A percentile compares a stretch with the other conserved stretches of the same genome.
phyloP scores from a whole-genome alignment of 2,797 vertebrate genomes.

The Aplochiton taeniatus region DNA sequence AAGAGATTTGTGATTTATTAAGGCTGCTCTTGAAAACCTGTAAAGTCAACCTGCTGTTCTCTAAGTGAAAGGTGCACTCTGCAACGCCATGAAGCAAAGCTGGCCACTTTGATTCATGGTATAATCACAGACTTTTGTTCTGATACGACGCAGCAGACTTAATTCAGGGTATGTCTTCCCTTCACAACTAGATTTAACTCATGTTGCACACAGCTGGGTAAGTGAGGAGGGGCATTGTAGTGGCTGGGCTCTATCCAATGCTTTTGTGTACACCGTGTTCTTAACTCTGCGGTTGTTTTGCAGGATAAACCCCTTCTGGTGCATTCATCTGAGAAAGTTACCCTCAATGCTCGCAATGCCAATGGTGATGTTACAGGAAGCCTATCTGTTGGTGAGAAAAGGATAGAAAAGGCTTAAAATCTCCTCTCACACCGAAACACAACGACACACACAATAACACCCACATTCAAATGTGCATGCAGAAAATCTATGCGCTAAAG shows the following conservation, averaged over 20 bases:
- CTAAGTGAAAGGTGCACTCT: too few species aligned
- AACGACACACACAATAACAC: not conserved
- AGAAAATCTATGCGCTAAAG: too few species aligned
- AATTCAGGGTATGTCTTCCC: too few species aligned
- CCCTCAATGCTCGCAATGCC: conserved; percentile 85
- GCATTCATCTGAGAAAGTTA: conserved; percentile 88
- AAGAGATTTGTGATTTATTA: conserved; percentile 35
- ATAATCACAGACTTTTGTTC: too few species aligned
- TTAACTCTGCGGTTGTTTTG: conserved; percentile 1
- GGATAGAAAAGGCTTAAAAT: not conserved
- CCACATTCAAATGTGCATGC: not conserved
- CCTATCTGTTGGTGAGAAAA: conserved; percentile 87
- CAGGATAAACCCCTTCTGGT: conserved; percentile 88
- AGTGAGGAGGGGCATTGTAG: too few species aligned
- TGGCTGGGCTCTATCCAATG: not conserved
- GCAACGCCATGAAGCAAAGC: too few species aligned
- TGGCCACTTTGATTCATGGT: too few species aligned
- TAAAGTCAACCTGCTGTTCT: not conserved
- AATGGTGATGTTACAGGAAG: conserved; percentile 88
- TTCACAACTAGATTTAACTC: too few species aligned
- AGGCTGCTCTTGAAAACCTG: conserved; percentile 7
- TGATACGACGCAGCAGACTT: too few species aligned
- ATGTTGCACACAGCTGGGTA: too few species aligned
- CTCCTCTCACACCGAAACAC: not conserved
- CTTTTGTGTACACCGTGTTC: not conserved